A percentile compares a stretch with the other conserved stretches of the same genome.
phyloP scores from a whole-genome alignment of 2,113 vertebrate species.

The Hippocampus barbouri region DNA sequence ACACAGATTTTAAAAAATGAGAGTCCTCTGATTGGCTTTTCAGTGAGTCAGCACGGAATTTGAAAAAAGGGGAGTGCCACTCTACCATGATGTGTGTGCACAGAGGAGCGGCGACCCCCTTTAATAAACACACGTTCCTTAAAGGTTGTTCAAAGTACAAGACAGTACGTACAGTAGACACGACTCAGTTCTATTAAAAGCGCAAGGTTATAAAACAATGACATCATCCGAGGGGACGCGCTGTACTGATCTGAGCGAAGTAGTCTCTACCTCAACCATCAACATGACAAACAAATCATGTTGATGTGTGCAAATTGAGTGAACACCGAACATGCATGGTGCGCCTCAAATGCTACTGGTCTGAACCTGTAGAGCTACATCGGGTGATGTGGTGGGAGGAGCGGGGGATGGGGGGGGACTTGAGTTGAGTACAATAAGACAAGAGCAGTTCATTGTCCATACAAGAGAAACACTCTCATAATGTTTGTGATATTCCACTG shows the following conservation, averaged over 20 bases:
- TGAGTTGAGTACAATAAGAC: background rate
- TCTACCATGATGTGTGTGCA: slow-evolving; percentile 7
- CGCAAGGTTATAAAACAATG: slow-evolving; percentile 66
- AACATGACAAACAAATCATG: slow-evolving; percentile 27
- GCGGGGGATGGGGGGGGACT: background rate
- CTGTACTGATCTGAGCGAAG: background rate
- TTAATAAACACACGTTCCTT: slow-evolving; percentile 29
- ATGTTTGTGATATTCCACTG: slow-evolving; percentile 11
- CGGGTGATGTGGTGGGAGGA: slow-evolving; percentile 23
- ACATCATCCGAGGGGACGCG: slow-evolving; percentile 53
- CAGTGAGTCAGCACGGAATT: slow-evolving; percentile 7
- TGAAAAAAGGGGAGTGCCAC: slow-evolving; percentile 46
- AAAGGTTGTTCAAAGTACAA: slow-evolving; percentile 47
- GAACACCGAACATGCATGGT: slow-evolving; percentile 44
- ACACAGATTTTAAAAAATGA: background rate
- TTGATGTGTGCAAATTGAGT: slow-evolving; percentile 46
- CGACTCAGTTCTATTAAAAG: slow-evolving; percentile 63
- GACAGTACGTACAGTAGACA: slow-evolving; percentile 51
- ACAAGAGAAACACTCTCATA: slow-evolving; percentile 36
- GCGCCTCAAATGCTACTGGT: slow-evolving; percentile 56
- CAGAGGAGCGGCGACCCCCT: slow-evolving; percentile 50
- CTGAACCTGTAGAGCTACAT: slow-evolving; percentile 60
- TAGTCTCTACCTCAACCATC: slow-evolving; percentile 38
- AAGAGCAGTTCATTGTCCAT: slow-evolving; percentile 22
- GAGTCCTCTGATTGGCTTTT: slow-evolving; percentile 23